These are phyloP conservation scores for Grus americana DNA, from an alignment of 2,113 vertebrate genomes.

Conservation along the genomic window DNA sequence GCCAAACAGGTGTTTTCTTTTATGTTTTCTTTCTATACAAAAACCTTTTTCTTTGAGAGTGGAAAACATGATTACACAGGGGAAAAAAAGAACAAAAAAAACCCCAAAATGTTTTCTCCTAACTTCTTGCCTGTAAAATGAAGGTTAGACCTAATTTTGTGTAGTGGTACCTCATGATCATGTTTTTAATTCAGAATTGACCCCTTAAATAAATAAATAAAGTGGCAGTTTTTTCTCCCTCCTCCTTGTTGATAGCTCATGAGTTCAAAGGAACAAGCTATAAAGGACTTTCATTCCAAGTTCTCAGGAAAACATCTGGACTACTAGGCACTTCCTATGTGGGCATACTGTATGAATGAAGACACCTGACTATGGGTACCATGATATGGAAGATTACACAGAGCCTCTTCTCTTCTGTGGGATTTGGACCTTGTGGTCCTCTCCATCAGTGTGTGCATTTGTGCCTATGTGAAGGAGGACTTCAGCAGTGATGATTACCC, in stretches of 20 bases:
- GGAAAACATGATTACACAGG: conserved; percentile 23
- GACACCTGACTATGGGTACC: neutral
- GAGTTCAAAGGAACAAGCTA: neutral
- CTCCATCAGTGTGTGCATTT: neutral
- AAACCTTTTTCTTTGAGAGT: neutral
- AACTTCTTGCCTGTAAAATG: neutral
- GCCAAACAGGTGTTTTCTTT: conserved; percentile 89
- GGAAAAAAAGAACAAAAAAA: neutral
- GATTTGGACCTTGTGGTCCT: neutral
- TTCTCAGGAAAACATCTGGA: neutral
- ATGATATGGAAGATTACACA: neutral
- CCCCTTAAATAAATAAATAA: neutral
- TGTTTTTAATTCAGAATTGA: neutral
- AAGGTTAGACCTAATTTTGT: neutral
- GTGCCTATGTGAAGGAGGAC: neutral
- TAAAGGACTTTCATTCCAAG: neutral
- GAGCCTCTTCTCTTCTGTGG: neutral
- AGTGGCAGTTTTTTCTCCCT: neutral
- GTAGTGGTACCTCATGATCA: neutral
- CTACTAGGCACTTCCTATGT: neutral
- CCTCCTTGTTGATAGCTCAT: neutral
- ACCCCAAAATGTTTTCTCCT: neutral
- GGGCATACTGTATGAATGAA: neutral
- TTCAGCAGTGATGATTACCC: neutral
- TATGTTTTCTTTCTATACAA: conserved; percentile 58